phyloP scores from a whole-genome alignment of 2,888 invertebrate genomes.

The Stegana nigrithorax region DNA sequence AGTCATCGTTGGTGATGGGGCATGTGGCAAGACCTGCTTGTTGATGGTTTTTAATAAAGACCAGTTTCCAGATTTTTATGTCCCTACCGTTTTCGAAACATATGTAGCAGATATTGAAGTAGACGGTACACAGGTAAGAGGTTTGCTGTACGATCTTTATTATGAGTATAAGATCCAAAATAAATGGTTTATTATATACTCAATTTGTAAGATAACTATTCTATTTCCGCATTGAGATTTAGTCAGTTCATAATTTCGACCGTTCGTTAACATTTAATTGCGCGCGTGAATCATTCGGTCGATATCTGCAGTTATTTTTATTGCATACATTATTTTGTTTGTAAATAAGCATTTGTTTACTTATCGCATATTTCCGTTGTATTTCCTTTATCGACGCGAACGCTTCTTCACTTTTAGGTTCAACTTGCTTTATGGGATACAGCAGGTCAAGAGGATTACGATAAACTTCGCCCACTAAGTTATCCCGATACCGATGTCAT shows the following conservation, averaged over 20 bases:
- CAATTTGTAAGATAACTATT: neutral
- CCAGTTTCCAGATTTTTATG: constrained; percentile 99
- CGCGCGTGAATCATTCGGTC: neutral
- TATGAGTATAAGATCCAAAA: no score
- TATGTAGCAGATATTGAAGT: constrained; percentile 99
- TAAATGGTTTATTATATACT: neutral
- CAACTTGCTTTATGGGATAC: constrained; percentile 96
- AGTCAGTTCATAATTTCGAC: neutral
- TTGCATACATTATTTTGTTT: neutral
- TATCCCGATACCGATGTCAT: constrained; percentile 99
- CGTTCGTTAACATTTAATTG: neutral
- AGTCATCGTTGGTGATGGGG: constrained; percentile 97
- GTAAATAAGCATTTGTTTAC: neutral
- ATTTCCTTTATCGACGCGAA: neutral
- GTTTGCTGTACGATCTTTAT: no score
- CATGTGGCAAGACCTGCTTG: constrained; percentile 98
- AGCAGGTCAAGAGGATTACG: constrained; percentile 97
- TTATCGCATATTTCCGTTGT: neutral
- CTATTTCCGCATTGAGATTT: neutral
- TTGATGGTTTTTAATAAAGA: constrained; percentile 99
- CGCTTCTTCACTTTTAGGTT: constrained; percentile 71
- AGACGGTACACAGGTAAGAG: constrained; percentile 83
- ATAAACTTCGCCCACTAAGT: constrained; percentile 91
- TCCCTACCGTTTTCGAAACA: constrained; percentile 99
- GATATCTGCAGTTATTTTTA: neutral